phyloP scores from a whole-genome alignment of 2,113 vertebrate species.

The Pterophyllum scalare region DNA sequence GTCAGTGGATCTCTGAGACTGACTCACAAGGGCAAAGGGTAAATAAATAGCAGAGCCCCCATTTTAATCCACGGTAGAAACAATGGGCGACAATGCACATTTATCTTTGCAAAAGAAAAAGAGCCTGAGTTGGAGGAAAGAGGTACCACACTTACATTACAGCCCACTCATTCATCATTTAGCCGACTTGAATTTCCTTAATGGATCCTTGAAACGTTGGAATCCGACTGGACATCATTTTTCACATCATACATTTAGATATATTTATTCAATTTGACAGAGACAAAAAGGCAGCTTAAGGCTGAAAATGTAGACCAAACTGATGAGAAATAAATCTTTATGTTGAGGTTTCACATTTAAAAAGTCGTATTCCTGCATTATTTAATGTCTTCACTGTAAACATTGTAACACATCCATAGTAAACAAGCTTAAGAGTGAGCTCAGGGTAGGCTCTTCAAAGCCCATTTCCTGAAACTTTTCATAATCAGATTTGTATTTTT shows the following conservation, averaged over 20 bases:
- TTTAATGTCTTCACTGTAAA: background rate
- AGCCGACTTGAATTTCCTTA: background rate
- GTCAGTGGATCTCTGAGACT: background rate
- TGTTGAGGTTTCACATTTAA: background rate
- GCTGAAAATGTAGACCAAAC: background rate
- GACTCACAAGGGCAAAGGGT: background rate
- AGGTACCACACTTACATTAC: background rate
- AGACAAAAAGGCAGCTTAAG: background rate
- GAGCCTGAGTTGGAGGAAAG: background rate
- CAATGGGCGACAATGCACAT: slow-evolving; percentile 3
- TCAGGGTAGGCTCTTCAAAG: background rate
- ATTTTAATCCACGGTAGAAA: background rate
- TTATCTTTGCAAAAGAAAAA: background rate
- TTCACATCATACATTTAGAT: background rate
- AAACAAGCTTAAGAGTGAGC: background rate
- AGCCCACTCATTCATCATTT: slow-evolving; percentile 13
- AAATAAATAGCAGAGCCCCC: background rate
- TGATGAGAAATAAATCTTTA: background rate
- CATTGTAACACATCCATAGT: background rate
- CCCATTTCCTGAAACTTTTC: background rate
- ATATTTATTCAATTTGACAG: background rate
- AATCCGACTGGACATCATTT: background rate
- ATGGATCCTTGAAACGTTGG: background rate
- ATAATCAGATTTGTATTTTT: background rate
- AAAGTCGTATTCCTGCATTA: background rate